Conservation (phyloP, 2,113 vertebrate genomes). For the Isurus oxyrinchus region DNA sequence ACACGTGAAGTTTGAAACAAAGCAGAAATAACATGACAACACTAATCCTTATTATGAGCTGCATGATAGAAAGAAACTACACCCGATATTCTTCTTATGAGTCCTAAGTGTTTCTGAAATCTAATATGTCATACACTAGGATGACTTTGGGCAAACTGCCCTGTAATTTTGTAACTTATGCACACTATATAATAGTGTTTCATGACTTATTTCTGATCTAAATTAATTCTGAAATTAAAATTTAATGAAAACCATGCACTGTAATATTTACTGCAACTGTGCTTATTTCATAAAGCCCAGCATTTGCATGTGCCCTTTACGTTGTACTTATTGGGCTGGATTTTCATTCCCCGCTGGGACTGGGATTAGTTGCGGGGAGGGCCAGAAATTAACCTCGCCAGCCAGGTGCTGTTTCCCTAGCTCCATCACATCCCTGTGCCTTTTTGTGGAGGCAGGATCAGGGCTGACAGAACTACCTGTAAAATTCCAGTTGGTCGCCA, state of each 20-base stretch:
- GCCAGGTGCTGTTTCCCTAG: background rate
- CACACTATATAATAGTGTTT: background rate
- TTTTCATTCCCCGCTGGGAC: background rate
- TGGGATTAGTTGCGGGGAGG: too few species aligned
- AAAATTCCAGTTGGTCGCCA: too few species aligned
- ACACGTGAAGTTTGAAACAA: background rate
- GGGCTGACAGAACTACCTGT: too few species aligned
- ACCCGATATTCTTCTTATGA: background rate
- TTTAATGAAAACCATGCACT: constrained; percentile 14
- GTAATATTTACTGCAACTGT: background rate
- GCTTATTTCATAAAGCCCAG: background rate
- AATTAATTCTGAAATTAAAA: constrained; percentile 27
- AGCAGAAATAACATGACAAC: background rate
- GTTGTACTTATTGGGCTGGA: background rate
- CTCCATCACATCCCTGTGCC: background rate
- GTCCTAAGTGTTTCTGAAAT: background rate
- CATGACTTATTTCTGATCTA: constrained; percentile 14
- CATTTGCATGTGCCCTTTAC: background rate
- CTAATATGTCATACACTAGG: background rate
- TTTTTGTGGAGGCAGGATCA: background rate
- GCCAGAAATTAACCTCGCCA: background rate
- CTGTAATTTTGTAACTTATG: constrained; percentile 7
- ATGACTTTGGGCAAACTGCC: background rate
- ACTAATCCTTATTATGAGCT: background rate
- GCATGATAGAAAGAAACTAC: background rate